Percentiles rank a stretch among this genome's conserved stretches.
Evolutionary conservation across 1,140 invertebrate species (phyloP).

Genomic region (Brachionus rubens): DNA sequence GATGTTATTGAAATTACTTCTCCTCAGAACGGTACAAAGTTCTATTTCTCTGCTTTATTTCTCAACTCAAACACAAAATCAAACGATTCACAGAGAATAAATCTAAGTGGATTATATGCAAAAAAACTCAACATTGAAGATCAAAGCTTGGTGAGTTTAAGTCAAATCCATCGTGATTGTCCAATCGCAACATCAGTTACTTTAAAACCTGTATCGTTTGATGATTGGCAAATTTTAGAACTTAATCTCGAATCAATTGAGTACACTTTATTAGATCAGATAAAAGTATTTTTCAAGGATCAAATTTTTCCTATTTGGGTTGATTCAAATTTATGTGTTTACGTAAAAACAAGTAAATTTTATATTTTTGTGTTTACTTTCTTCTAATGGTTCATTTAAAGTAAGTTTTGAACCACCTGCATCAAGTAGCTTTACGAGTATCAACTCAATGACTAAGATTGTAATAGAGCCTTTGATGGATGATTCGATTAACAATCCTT

Average conservation of each 20-base stretch:
- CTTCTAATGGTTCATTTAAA: background rate
- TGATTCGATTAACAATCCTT: too few relatives aligned
- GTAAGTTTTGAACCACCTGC: constrained; percentile 6
- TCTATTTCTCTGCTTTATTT: background rate
- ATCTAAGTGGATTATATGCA: constrained; percentile 10
- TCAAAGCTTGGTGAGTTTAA: background rate
- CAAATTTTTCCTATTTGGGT: constrained; percentile 33
- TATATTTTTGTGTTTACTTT: background rate
- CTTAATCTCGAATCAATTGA: constrained; percentile 29
- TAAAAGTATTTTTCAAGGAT: constrained; percentile 21
- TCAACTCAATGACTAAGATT: constrained; percentile 4
- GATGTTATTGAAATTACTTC: background rate
- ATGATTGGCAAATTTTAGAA: constrained; percentile 35
- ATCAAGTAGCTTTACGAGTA: background rate
- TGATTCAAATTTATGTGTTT: constrained; percentile 4
- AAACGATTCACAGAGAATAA: background rate
- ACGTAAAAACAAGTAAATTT: constrained; percentile 11
- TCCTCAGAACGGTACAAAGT: background rate
- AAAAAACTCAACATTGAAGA: background rate
- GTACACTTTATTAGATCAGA: constrained; percentile 14
- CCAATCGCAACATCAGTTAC: background rate
- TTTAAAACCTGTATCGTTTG: background rate
- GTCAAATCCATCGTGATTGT: background rate
- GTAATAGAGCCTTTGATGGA: constrained; percentile 13
- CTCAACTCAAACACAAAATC: background rate